Evolutionary conservation across 2,888 invertebrate species (phyloP).

Genomic region (Habroteleia sp.): DNA sequence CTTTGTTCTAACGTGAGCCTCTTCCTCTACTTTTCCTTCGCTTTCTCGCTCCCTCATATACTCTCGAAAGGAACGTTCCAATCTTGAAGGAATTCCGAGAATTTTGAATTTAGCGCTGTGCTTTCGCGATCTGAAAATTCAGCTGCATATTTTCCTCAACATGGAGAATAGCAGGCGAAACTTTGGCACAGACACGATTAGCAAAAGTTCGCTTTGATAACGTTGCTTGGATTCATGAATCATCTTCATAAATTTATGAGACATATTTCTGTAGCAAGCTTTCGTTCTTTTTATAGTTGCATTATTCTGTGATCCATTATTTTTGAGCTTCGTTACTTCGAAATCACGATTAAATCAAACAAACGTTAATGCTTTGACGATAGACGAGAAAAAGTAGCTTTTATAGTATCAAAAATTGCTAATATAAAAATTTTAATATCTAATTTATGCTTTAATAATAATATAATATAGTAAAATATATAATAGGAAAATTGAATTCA

Average conservation of each 20-base stretch:
- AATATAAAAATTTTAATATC: too few relatives aligned
- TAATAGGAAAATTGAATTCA: too few relatives aligned
- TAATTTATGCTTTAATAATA: too few relatives aligned
- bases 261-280: slow-evolving; percentile 40
- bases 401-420: too few relatives aligned
- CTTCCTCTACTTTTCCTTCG: slow-evolving; percentile 23
- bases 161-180: slow-evolving; percentile 65
- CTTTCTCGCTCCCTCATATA: slow-evolving; percentile 54
- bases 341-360: too few relatives aligned
- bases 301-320: background rate
- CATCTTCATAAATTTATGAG: slow-evolving; percentile 58
- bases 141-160: slow-evolving; percentile 68
- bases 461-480: too few relatives aligned
- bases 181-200: slow-evolving; percentile 66
- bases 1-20: slow-evolving; percentile 55
- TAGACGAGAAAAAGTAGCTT: too few relatives aligned
- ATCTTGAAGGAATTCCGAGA: slow-evolving; percentile 74
- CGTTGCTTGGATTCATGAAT: slow-evolving; percentile 63
- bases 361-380: too few relatives aligned
- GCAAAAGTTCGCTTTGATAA: slow-evolving; percentile 65
- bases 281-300: background rate
- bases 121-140: slow-evolving; percentile 71
- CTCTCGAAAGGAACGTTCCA: slow-evolving; percentile 69
- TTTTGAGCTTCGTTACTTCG: too few relatives aligned
- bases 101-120: slow-evolving; percentile 71